Evolutionary conservation across 1,140 invertebrate species (phyloP), one percentile per base, ranked within the genome.

Genomic region (Orchesella cincta): DNA sequence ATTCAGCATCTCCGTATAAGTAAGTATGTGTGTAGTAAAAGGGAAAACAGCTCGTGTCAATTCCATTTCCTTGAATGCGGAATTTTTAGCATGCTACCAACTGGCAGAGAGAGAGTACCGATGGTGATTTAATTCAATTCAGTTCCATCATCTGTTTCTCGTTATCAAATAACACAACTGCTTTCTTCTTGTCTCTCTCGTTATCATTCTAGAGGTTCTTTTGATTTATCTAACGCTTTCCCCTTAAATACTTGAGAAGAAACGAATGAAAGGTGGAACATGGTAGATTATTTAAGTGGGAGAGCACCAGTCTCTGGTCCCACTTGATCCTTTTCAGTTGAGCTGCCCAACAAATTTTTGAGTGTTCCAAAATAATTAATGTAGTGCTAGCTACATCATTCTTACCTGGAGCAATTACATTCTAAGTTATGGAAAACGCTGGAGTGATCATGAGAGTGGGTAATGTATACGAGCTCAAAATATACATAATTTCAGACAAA

Each of bases 121-220:
- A n/a, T n/a, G n/a, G n/a, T n/a, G 62, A 67, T 67, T 67, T 31
- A 67, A 67, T 67, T 67, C 62, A 67, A 67, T 33, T 67, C 62
- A 26, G 31, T 29, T 33, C 33, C 62, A 33, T 57, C 54, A 46
- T 46, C 54, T 57, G 54, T 57, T 57, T 23, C 54, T 23, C n/a
- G 8, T 16, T 5, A 23, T 23, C 12, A 23, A 57, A 57, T 18
- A 57, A 23, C 12, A 57, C 54, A 18, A 57, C 3, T 23, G 54
- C n/a, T 57, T 23, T 57, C 20, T 46, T 46, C 54, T 67, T 12
- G 8, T 31, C 23, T 67, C 62, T 8, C 62, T 16, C 33, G 31
- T 46, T 12, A 8, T 46, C 39, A 12, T 46, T 46, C 39, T 12
- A 12, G 8, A 20, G 39, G 20, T 8, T 46, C 8, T 46, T 46